These are phyloP conservation scores for Orchesella cincta DNA, from an alignment of 1,140 invertebrate species.

Conservation along the genomic window DNA sequence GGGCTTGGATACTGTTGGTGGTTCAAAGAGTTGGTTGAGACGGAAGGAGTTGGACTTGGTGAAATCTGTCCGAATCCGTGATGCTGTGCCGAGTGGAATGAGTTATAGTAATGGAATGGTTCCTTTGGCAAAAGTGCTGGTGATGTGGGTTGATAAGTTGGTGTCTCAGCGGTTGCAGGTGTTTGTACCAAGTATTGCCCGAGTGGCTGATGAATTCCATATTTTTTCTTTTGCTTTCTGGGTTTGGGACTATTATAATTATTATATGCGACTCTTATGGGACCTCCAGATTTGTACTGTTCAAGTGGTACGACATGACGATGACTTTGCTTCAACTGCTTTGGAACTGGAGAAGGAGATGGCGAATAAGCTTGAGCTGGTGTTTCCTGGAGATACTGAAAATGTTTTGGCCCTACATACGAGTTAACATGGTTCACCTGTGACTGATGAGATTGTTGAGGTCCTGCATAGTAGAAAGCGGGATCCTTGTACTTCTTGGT, in stretches of 20 bases:
- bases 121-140: not conserved
- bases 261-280: not conserved
- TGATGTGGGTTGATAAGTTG: not conserved
- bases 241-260: not conserved
- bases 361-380: not conserved
- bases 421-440: conserved; percentile 2
- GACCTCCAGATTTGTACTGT: not conserved
- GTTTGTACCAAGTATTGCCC: not conserved
- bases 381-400: conserved; percentile 9
- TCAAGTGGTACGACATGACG: not conserved
- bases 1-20: not conserved
- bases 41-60: not conserved
- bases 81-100: not conserved
- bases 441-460: not conserved
- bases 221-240: not conserved
- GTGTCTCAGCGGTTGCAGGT: not conserved
- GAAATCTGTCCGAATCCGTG: conserved; percentile 13
- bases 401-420: not conserved
- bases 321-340: not conserved
- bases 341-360: not conserved
- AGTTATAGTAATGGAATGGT: conserved; percentile 13
- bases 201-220: conserved; percentile 7
- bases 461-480: not conserved
- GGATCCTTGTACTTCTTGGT: conserved; percentile 14
- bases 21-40: not conserved